phyloP scores from a whole-genome alignment of 1,140 invertebrate genomes.

The Trichonephila clavipes region DNA sequence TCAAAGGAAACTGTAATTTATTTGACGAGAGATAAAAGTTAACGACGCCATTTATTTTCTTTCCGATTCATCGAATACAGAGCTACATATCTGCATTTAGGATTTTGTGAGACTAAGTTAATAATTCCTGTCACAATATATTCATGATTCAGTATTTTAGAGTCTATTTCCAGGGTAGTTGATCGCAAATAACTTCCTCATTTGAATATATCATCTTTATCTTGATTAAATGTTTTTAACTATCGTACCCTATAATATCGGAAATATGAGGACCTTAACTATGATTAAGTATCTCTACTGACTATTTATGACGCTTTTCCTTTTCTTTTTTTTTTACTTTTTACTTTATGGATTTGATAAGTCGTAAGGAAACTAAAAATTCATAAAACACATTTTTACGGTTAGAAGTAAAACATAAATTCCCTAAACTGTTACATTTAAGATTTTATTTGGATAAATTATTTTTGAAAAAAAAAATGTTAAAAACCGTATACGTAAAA shows the following conservation, averaged over 20 bases:
- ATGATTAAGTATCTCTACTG: background rate
- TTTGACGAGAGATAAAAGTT: conserved; percentile 39
- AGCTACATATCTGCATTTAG: background rate
- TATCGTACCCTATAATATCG: background rate
- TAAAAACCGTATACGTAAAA: too few relatives aligned
- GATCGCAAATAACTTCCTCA: background rate
- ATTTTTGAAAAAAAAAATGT: too few relatives aligned
- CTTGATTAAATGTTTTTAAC: conserved; percentile 7
- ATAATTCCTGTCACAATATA: conserved; percentile 1
- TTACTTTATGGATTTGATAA: too few relatives aligned
- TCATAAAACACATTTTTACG: background rate
- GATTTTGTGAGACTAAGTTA: conserved; percentile 3
- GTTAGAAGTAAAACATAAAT: background rate
- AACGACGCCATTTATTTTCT: conserved; percentile 19
- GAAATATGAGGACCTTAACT: background rate
- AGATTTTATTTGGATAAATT: too few relatives aligned
- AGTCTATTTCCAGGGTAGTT: background rate
- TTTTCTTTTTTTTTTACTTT: background rate
- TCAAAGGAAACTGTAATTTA: conserved; percentile 10
- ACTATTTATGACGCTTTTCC: background rate
- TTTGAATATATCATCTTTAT: conserved; percentile 3
- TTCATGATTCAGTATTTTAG: background rate
- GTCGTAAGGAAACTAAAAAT: background rate
- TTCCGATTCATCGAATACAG: background rate
- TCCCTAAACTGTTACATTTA: too few relatives aligned